These are phyloP conservation scores for Cliona cf. orientalis DNA, from an alignment of 37 sponge, comb jelly and placozoan species.

Conservation along the genomic window DNA sequence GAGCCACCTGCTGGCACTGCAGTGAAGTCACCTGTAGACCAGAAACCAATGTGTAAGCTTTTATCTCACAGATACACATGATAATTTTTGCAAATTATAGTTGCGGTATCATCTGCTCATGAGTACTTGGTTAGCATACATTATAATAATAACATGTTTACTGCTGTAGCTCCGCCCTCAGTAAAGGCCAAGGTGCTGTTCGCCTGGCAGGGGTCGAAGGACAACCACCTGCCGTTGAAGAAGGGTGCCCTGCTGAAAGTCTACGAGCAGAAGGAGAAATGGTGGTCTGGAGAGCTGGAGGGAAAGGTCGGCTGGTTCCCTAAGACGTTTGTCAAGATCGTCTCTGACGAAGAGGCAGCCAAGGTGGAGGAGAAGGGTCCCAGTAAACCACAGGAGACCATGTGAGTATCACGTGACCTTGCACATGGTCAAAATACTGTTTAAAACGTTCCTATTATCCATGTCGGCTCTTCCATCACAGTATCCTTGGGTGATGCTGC, in stretches of 20 bases:
- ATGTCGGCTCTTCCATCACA: background rate
- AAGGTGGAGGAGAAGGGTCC: background rate
- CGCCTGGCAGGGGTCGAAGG: slow-evolving; percentile 59
- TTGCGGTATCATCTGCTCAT: background rate
- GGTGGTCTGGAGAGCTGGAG: slow-evolving; percentile 66
- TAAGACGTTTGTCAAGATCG: slow-evolving; percentile 59
- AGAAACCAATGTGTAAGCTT: slow-evolving; percentile 1
- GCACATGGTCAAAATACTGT: too few species aligned
- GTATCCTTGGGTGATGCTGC: background rate
- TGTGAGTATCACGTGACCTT: background rate
- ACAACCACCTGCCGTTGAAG: slow-evolving; percentile 64
- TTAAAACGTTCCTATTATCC: background rate
- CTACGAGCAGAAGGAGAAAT: slow-evolving; percentile 59
- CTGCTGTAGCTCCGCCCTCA: slow-evolving; percentile 4
- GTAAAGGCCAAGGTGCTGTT: slow-evolving; percentile 55
- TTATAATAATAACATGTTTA: background rate
- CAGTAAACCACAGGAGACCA: background rate
- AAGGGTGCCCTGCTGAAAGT: slow-evolving; percentile 57
- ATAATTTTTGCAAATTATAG: background rate
- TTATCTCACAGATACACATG: background rate
- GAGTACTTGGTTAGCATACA: background rate
- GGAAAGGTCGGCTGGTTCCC: slow-evolving; percentile 86
- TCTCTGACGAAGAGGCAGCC: too few species aligned
- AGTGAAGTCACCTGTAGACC: background rate
- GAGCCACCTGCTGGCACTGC: background rate